A percentile compares a stretch with the other conserved stretches of the same genome.
These are phyloP conservation scores for Dermatemys mawii DNA, from an alignment of 2,113 vertebrate genomes.

Conservation along the genomic window DNA sequence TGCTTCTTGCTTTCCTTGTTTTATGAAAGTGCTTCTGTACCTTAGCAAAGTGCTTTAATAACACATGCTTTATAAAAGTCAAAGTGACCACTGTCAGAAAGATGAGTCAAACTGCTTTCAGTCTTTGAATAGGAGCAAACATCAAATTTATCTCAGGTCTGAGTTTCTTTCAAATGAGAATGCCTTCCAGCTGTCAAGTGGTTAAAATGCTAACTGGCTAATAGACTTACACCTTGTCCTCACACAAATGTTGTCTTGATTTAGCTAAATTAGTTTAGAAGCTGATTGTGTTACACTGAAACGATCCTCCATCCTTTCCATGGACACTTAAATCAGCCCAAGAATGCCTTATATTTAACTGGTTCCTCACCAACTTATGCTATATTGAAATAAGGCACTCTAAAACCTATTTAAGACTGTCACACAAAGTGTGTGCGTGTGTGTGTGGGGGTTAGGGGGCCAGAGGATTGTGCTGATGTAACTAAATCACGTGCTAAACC, in stretches of 20 bases:
- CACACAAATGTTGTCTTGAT: not conserved
- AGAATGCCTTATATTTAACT: constrained; percentile 24
- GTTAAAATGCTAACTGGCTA: constrained; percentile 68
- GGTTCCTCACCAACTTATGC: constrained; percentile 36
- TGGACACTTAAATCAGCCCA: constrained; percentile 23
- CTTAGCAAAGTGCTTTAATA: constrained; percentile 70
- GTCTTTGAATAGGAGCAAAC: constrained; percentile 48
- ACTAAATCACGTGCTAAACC: constrained; percentile 12
- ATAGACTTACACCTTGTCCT: constrained; percentile 39
- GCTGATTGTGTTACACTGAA: not conserved
- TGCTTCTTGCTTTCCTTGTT: constrained; percentile 66
- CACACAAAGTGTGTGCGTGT: not conserved
- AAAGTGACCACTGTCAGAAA: constrained; percentile 59
- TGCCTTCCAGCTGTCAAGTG: constrained; percentile 60
- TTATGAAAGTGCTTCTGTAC: constrained; percentile 63
- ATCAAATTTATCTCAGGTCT: constrained; percentile 50
- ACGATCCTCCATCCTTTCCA: constrained; percentile 17
- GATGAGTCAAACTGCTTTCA: constrained; percentile 64
- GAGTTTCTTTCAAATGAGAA: constrained; percentile 58
- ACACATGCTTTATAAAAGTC: constrained; percentile 46
- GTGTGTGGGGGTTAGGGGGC: not conserved
- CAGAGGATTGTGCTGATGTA: not conserved
- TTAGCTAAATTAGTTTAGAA: constrained; percentile 42
- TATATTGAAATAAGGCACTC: constrained; percentile 16
- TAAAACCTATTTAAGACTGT: not conserved